A percentile compares a stretch with the other conserved stretches of the same genome.
Conservation (phyloP, 2,113 vertebrate genomes). For the Peromyscus maniculatus region DNA sequence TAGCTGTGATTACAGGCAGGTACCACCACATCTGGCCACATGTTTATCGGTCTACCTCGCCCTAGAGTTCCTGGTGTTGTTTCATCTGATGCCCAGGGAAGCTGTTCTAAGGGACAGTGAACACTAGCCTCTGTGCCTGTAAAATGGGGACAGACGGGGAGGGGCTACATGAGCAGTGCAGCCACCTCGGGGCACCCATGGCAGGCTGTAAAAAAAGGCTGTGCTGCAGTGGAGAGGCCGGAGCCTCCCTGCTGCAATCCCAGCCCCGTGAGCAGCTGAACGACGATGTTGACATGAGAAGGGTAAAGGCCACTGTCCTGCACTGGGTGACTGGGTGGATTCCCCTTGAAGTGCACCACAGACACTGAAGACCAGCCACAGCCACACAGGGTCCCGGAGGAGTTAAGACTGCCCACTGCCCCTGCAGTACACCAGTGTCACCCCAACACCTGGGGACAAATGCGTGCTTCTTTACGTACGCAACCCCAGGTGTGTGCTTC, state of each 20-base stretch:
- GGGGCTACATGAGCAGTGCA: not conserved
- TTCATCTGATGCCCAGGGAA: not conserved
- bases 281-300: accelerated
- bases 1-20: not conserved
- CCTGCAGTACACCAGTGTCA: not conserved
- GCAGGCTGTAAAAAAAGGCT: not conserved
- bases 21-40: not conserved
- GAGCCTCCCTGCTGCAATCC: not conserved
- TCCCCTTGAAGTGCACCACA: not conserved
- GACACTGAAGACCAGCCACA: not conserved
- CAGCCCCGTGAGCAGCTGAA: not conserved
- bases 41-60: not conserved
- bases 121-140: not conserved
- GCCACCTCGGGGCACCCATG: not conserved
- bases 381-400: not conserved
- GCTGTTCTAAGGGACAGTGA: not conserved
- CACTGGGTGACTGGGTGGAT: not conserved
- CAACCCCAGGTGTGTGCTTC: not conserved
- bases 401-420: not conserved
- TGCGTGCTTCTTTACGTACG: not conserved
- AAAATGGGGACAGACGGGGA: not conserved
- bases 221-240: not conserved
- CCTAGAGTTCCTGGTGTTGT: not conserved
- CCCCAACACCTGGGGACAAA: not conserved
- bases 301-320: not conserved